Evolutionary conservation across 1,140 invertebrate species (phyloP).

Genomic region (Drosophila melanica): DNA sequence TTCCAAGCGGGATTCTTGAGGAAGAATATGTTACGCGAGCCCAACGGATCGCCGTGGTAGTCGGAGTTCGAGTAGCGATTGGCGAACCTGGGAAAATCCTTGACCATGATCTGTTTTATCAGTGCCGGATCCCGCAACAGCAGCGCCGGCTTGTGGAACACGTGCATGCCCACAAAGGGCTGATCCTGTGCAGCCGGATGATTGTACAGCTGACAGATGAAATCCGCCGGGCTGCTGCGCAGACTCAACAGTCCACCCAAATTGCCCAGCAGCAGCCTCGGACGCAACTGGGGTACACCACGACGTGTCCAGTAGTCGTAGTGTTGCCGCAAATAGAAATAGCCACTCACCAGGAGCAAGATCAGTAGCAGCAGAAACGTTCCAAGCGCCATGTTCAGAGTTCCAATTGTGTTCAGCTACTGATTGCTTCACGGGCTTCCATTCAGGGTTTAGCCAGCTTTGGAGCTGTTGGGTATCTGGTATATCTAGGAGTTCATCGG

Average conservation of each 20-base stretch:
- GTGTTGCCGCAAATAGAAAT: constrained; percentile 44
- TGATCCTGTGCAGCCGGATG: constrained; percentile 60
- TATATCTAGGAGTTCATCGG: constrained; percentile 29
- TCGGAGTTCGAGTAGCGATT: constrained; percentile 85
- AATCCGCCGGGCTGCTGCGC: constrained; percentile 63
- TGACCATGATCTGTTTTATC: constrained; percentile 85
- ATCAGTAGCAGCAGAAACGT: constrained; percentile 21
- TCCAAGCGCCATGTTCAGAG: constrained; percentile 43
- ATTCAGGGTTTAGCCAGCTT: constrained; percentile 20
- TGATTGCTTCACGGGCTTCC: neutral
- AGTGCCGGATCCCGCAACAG: constrained; percentile 85
- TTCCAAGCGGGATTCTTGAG: constrained; percentile 85
- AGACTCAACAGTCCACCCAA: constrained; percentile 64
- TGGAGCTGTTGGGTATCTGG: neutral
- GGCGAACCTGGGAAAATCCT: constrained; percentile 83
- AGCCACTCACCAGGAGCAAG: constrained; percentile 16
- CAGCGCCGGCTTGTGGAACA: constrained; percentile 84
- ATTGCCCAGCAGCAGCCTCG: constrained; percentile 81
- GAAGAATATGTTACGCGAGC: constrained; percentile 78
- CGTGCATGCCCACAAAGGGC: constrained; percentile 84
- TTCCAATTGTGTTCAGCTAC: constrained; percentile 6
- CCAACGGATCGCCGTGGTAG: constrained; percentile 78
- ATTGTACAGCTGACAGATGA: constrained; percentile 64
- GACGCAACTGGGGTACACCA: constrained; percentile 79
- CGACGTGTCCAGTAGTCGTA: constrained; percentile 81